These are phyloP conservation scores for Hipposideros larvatus DNA, from an alignment of 2,797 vertebrate genomes.

Conservation along the genomic window DNA sequence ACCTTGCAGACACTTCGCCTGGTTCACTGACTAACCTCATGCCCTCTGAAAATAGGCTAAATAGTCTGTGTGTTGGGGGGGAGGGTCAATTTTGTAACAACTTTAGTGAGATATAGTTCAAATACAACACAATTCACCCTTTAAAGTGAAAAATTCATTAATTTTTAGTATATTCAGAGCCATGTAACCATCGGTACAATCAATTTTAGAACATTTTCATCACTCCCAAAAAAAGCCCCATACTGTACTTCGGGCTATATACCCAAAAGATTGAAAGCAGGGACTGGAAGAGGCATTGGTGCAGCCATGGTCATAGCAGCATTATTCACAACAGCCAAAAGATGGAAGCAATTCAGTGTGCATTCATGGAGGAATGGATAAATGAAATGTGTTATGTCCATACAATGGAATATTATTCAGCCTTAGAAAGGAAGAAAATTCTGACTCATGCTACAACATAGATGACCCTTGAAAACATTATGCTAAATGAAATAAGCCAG, in stretches of 20 bases:
- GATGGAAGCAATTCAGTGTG: neutral
- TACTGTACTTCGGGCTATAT: neutral
- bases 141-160: neutral
- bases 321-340: neutral
- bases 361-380: neutral
- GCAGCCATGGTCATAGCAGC: neutral
- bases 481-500: neutral
- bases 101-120: neutral
- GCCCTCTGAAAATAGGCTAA: neutral
- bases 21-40: neutral
- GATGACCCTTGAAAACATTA: neutral
- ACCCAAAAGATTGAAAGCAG: neutral
- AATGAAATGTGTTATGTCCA: neutral
- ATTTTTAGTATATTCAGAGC: neutral
- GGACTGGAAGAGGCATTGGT: neutral
- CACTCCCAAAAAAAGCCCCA: neutral
- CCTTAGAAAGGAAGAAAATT: conserved; percentile 9
- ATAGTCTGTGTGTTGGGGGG: neutral
- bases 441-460: neutral
- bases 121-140: neutral
- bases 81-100: neutral
- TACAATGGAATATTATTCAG: neutral
- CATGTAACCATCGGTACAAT: neutral
- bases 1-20: neutral
- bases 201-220: conserved; percentile 41